Base-by-base conservation (phyloP, 2,113 vertebrate species). In the Hiodon tergisus region DNA sequence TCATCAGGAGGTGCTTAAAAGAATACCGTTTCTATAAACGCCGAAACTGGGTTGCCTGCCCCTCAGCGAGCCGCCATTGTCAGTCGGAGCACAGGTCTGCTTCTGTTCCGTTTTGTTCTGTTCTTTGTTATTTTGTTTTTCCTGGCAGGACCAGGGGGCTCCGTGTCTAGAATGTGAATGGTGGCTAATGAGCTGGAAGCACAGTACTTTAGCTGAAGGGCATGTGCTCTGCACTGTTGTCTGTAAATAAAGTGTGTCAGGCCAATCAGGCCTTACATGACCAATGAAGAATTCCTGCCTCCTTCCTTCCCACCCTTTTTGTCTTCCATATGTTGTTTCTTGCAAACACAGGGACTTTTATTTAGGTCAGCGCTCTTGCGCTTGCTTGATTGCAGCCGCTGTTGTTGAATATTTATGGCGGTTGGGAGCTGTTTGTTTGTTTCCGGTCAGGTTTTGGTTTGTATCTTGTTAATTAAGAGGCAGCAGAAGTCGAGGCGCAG, bases 341-440 rank as follows among this genome's bases (percentile, higher is more conserved):
- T 53, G 14, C 47, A 61, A 59, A 11, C 72, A 17, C 52, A 17
- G 17, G 31, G 17, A 54, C 4, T 53, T 6, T n/a, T 72, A 78
- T 81, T 61, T 78, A 79, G 76, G 76, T 78, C 76, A 77, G 60
- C 67, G 69, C 60, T 77, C 69, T 67, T 75, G 47, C 67, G 59
- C 59, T 54, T 67, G 78, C 50, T 31, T 76, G 72, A 73, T 76
- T 74, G 75, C 76, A 63, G 61, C 63, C 17, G 53, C 4, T 74
- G 60, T 75, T 63, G 75, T 78, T 83, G 75, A 79, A 81, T 83
- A 83, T 83, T 75, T 74, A 79, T 79, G 69, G 71, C 78, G 76
- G 70, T 74, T 66, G 52, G 50, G n/a, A 8, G 60, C n/a, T 48
- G 17, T 67, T 66, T 69, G 62, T 70, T 83, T 67, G 67, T 62